Conservation (phyloP, 2,113 vertebrate genomes). For the Trematocara zebra region DNA sequence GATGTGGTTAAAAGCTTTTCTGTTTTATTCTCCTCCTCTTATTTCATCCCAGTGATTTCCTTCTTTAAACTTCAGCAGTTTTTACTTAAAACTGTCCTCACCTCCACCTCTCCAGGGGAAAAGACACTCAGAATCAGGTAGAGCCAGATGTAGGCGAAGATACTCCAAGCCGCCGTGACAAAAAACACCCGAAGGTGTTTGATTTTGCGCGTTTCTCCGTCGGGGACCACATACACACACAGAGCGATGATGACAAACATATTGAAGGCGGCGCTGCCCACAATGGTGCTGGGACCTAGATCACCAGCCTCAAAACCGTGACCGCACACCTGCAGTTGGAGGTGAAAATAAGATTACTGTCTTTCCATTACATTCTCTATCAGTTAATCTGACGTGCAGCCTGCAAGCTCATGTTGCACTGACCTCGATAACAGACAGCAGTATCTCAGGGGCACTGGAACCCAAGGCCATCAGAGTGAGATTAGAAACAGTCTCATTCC, state of each 20-base stretch:
- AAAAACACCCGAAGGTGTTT: slow-evolving; percentile 82
- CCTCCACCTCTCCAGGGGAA: slow-evolving; percentile 77
- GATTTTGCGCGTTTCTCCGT: slow-evolving; percentile 77
- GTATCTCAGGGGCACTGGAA: slow-evolving; percentile 79
- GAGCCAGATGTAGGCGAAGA: slow-evolving; percentile 84
- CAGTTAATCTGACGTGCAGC: neutral
- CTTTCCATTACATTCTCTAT: neutral
- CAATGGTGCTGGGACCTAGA: slow-evolving; percentile 81
- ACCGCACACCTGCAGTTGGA: slow-evolving; percentile 69
- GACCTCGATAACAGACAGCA: slow-evolving; percentile 81
- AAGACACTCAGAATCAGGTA: slow-evolving; percentile 79
- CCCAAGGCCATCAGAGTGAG: slow-evolving; percentile 82
- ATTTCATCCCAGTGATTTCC: neutral
- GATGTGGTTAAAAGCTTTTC: neutral
- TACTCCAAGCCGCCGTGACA: slow-evolving; percentile 78
- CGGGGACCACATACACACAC: slow-evolving; percentile 80
- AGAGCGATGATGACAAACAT: slow-evolving; percentile 83
- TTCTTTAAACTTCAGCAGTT: neutral
- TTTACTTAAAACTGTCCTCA: slow-evolving; percentile 10
- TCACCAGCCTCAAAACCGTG: slow-evolving; percentile 74
- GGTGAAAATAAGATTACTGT: neutral
- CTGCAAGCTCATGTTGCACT: neutral
- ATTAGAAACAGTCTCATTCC: slow-evolving; percentile 85
- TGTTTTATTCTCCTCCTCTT: neutral
- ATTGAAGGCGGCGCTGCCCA: slow-evolving; percentile 83